Evolutionary conservation across 2,797 vertebrate genomes (phyloP), one percentile per base, ranked within the genome.

Genomic region (Choloepus didactylus): DNA sequence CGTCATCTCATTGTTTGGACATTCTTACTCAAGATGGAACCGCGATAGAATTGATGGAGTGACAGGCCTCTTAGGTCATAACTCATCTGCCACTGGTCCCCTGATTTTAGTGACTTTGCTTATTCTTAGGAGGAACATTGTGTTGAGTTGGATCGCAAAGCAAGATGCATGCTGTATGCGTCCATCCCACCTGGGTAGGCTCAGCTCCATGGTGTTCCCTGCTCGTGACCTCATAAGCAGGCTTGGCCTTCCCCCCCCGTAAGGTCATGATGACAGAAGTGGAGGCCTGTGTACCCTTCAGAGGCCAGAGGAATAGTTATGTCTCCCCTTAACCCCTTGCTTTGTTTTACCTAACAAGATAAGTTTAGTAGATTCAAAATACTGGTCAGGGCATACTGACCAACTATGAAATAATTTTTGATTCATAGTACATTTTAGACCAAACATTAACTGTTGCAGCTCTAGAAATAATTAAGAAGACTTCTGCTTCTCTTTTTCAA

Each of bases 401-500:
- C 38, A 81, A 83, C 49, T 38, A 73, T 70, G 49, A 10, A 16
- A 12, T 86, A 44, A 23, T 18, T 54, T 88, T 31, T 81, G 60
- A 49, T 60, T 70, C 14, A 14, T 76, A 25, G 18, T 64, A 15
- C 4, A 3, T 70, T 77, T 82, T 31, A 49, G 67, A 49, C 23
- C 46, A 76, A 46, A 76, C 0, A 9, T 84, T 79, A 56, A 67
- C 64, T 73, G 14, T 69, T 76, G 80, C 54, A 67, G 8, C 56
- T 66, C n/a, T 46, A 60, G 80, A 75, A 75, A 35, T 49, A 56
- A n/a, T 38, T n/a, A n/a, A n/a, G 81, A 84, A 56, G 51, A 70
- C 51, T 76, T 83, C 56, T 87, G 44, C 38, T 72, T 75, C 11
- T 72, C 23, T 87, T 62, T 92, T 67, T 79, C 56, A 29, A 92